Evolutionary conservation across 2,797 vertebrate species (phyloP).

Genomic region (Discoglossus pictus): DNA sequence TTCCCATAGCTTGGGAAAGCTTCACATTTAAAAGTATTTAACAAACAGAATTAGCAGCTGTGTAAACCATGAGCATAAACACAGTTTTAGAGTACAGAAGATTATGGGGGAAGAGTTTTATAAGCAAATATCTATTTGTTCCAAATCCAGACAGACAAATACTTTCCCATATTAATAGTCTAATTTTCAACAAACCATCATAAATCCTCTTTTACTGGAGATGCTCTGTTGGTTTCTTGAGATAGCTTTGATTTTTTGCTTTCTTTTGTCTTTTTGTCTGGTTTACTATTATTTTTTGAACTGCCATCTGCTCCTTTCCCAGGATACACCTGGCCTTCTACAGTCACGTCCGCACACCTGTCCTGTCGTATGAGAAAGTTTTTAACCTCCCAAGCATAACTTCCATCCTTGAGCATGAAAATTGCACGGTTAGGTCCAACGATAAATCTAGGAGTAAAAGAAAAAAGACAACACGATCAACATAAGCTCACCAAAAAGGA

Average conservation of each 20-base stretch:
- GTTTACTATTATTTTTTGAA: constrained; percentile 71
- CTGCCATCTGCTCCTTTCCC: constrained; percentile 77
- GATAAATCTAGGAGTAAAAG: constrained; percentile 78
- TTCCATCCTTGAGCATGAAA: constrained; percentile 93
- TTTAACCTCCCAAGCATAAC: constrained; percentile 93
- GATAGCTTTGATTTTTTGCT: constrained; percentile 57
- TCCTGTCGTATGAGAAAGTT: constrained; percentile 88
- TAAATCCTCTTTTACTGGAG: constrained; percentile 76
- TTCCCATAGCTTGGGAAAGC: no score
- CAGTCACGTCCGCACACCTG: constrained; percentile 86
- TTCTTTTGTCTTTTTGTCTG: constrained; percentile 69
- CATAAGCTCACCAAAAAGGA: no score
- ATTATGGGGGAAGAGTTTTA: no score
- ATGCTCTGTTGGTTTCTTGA: constrained; percentile 63
- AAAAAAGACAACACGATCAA: not conserved
- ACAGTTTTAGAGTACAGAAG: no score
- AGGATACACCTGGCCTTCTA: constrained; percentile 92
- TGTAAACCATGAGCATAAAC: no score
- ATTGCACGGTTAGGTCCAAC: constrained; percentile 90
- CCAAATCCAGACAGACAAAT: no score
- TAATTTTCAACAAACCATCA: constrained; percentile 55
- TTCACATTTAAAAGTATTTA: no score
- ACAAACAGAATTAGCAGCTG: no score
- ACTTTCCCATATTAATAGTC: not conserved
- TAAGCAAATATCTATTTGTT: no score